Evolutionary conservation across 64 coral and sea anemone genomes (phyloP).

Genomic region (Pachyseris speciosa): DNA sequence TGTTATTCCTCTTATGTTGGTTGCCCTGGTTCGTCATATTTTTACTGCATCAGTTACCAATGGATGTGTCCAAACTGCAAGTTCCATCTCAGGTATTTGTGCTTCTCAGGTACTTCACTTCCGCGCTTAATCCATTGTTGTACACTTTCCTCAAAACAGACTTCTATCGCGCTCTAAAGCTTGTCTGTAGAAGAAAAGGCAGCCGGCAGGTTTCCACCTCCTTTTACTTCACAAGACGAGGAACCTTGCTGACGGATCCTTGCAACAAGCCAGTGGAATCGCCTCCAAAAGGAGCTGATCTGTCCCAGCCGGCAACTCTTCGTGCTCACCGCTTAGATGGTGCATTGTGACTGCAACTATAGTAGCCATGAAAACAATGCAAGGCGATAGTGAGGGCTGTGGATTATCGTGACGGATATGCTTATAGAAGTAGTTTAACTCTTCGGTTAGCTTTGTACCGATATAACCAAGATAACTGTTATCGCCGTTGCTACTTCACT

Average conservation of each 20-base stretch:
- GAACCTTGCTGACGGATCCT: neutral
- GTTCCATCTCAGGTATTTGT: neutral
- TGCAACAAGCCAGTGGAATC: neutral
- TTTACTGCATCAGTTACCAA: neutral
- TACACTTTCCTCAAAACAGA: conserved; percentile 73
- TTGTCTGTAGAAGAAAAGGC: neutral
- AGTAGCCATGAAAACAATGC: neutral
- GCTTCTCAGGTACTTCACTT: conserved; percentile 17
- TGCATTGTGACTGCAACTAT: neutral
- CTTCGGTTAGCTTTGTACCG: no score
- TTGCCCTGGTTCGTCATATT: conserved; percentile 3
- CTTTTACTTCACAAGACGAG: neutral
- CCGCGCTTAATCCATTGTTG: conserved; percentile 58
- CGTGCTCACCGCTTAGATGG: neutral
- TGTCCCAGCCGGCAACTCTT: neutral
- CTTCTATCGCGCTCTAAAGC: conserved; percentile 27
- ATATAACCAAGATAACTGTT: no score
- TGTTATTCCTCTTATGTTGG: conserved; percentile 15
- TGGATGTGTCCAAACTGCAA: neutral
- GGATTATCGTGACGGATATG: no score
- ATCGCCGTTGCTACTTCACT: no score
- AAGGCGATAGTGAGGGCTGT: no score
- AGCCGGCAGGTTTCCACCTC: neutral
- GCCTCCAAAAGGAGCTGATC: neutral
- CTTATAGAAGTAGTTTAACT: no score